Evolutionary conservation across 2,113 vertebrate species (phyloP).

Genomic region (Speoplatyrhinus poulsoni): DNA sequence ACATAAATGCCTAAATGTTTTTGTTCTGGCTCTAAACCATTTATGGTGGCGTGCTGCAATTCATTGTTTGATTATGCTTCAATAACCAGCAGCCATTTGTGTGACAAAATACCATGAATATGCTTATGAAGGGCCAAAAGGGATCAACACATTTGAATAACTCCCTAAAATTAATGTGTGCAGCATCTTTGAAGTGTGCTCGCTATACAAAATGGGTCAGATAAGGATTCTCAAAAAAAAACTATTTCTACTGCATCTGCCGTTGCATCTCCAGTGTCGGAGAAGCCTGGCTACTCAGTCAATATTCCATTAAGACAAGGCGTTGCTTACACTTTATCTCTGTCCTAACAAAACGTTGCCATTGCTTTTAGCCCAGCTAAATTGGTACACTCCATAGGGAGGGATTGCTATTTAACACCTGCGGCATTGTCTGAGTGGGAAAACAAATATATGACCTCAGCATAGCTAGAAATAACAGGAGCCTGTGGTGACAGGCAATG

Average conservation of each 20-base stretch:
- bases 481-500: background rate
- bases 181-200: conserved; percentile 58
- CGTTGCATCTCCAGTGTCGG: conserved; percentile 3
- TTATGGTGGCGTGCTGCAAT: conserved; percentile 42
- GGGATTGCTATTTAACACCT: background rate
- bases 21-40: conserved; percentile 54
- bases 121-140: conserved; percentile 65
- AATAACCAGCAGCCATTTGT: conserved; percentile 59
- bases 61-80: conserved; percentile 61
- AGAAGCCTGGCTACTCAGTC: conserved; percentile 7
- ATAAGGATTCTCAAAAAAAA: conserved; percentile 42
- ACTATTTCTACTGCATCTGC: conserved; percentile 31
- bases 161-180: conserved; percentile 56
- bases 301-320: conserved; percentile 11
- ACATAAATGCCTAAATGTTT: conserved; percentile 47
- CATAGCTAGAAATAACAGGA: background rate
- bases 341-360: background rate
- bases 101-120: conserved; percentile 67
- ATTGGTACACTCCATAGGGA: background rate
- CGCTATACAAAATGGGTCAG: conserved; percentile 38
- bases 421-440: background rate
- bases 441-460: background rate
- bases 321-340: conserved; percentile 5
- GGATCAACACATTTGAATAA: conserved; percentile 63
- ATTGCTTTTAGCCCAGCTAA: conserved; percentile 7